These are phyloP conservation scores for Cladopsammia gracilis DNA, from an alignment of 64 coral and sea anemone genomes.

Conservation along the genomic window DNA sequence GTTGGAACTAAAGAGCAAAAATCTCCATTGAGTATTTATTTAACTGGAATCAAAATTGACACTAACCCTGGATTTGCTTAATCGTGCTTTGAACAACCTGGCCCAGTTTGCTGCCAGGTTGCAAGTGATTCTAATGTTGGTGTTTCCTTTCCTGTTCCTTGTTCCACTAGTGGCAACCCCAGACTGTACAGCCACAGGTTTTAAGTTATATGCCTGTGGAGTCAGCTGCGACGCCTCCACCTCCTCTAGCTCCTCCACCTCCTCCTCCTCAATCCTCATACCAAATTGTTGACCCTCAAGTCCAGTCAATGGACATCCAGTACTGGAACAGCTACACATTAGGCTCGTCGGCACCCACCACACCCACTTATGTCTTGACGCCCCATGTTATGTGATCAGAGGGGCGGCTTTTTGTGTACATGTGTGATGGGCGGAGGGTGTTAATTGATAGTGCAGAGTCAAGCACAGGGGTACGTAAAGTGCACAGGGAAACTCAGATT, in stretches of 20 bases:
- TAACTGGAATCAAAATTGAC: too few relatives aligned
- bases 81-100: too few relatives aligned
- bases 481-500: neutral
- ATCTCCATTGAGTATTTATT: too few relatives aligned
- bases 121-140: conserved; percentile 27
- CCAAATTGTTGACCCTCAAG: conserved; percentile 64
- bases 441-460: conserved; percentile 14
- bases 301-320: conserved; percentile 59
- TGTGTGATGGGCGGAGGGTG: neutral
- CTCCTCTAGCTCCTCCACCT: conserved; percentile 54
- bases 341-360: conserved; percentile 22
- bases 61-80: too few relatives aligned
- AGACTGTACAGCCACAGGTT: conserved; percentile 57
- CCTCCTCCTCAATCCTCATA: conserved; percentile 49
- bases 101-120: neutral
- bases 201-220: conserved; percentile 74
- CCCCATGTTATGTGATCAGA: conserved; percentile 6
- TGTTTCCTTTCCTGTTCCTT: conserved; percentile 53
- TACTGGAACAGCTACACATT: conserved; percentile 68
- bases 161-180: conserved; percentile 76
- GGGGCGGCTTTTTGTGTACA: conserved; percentile 19
- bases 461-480: neutral
- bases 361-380: conserved; percentile 37
- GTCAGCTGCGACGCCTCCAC: conserved; percentile 66
- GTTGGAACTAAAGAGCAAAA: too few relatives aligned